phyloP scores from a whole-genome alignment of 1,140 invertebrate genomes.

The Caenorhabditis briggsae region DNA sequence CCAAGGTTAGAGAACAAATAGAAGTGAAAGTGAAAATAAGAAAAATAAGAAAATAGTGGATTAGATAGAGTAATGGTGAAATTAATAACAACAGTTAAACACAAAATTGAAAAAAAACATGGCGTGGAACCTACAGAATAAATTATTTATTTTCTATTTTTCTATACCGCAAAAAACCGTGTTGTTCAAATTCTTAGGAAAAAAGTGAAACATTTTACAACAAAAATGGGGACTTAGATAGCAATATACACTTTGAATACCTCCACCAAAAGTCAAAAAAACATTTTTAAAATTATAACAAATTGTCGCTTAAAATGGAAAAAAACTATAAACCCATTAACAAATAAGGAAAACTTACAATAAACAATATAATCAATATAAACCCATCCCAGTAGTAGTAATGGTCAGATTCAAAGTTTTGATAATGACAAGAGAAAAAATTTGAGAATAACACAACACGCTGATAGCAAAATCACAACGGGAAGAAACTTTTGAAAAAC shows the following conservation, averaged over 20 bases:
- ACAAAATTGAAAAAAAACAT: neutral
- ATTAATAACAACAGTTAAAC: neutral
- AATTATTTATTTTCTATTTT: constrained; percentile 25
- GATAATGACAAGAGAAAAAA: too few relatives aligned
- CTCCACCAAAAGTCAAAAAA: neutral
- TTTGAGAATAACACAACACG: neutral
- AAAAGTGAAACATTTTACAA: constrained; percentile 10
- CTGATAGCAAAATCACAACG: constrained; percentile 12
- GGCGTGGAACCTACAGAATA: neutral
- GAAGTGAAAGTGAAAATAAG: neutral
- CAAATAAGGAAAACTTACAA: neutral
- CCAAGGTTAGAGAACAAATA: neutral
- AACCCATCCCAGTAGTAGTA: constrained; percentile 33
- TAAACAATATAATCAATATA: neutral
- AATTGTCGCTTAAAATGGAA: too few relatives aligned
- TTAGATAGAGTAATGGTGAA: neutral
- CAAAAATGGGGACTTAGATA: neutral
- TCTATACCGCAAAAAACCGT: constrained; percentile 23
- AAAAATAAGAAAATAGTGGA: neutral
- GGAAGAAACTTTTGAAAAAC: neutral
- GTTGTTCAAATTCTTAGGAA: neutral
- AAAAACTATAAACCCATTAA: neutral
- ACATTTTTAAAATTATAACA: too few relatives aligned
- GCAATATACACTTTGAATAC: neutral
- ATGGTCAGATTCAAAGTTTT: neutral